Percentiles rank a stretch among this genome's conserved stretches.
phyloP scores from a whole-genome alignment of 2,113 vertebrate species.

The Ancistrus triradiatus region DNA sequence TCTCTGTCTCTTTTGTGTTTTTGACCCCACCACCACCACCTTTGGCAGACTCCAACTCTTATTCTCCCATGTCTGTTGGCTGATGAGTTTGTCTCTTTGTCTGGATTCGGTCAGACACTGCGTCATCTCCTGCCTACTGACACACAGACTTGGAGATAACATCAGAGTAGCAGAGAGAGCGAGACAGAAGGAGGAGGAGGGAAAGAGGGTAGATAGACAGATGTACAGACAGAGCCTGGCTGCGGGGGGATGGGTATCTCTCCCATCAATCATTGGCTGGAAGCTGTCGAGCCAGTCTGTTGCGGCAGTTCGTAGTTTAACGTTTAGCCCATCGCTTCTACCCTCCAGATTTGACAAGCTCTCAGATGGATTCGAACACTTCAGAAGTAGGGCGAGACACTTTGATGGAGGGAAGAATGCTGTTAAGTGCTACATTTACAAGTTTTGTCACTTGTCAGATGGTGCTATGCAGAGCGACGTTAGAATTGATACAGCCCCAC shows the following conservation, averaged over 20 bases:
- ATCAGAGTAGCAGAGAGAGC: constrained; percentile 72
- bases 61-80: constrained; percentile 64
- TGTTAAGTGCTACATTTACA: no score
- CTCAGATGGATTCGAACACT: constrained; percentile 4
- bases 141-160: constrained; percentile 78
- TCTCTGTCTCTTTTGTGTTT: constrained; percentile 64
- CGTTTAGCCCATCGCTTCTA: constrained; percentile 42
- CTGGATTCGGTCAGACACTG: constrained; percentile 79
- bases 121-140: constrained; percentile 81
- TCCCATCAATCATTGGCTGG: constrained; percentile 69
- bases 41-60: constrained; percentile 39
- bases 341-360: constrained; percentile 13
- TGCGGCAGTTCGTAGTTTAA: constrained; percentile 62
- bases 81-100: constrained; percentile 79
- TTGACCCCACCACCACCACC: constrained; percentile 55
- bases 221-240: constrained; percentile 72
- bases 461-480: no score
- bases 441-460: no score
- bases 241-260: constrained; percentile 67
- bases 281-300: constrained; percentile 58
- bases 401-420: neutral
- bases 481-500: no score
- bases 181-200: constrained; percentile 36
- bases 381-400: neutral
- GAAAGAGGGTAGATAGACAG: constrained; percentile 62